These are phyloP conservation scores for Callipepla californica DNA, from an alignment of 2,113 vertebrate genomes.

Conservation along the genomic window DNA sequence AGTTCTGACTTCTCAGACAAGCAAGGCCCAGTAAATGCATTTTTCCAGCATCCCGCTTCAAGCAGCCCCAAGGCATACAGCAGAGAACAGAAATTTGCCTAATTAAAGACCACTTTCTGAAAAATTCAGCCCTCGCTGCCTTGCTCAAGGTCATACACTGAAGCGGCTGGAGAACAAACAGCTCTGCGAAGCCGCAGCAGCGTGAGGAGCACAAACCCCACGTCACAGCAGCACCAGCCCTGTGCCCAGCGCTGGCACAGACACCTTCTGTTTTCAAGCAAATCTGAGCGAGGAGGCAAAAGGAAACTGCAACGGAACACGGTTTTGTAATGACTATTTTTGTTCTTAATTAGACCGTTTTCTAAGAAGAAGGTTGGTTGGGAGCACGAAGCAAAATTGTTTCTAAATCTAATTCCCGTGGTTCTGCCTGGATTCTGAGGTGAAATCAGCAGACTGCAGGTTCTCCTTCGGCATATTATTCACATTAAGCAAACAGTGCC, in stretches of 20 bases:
- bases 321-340: background rate
- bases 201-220: background rate
- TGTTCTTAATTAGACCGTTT: background rate
- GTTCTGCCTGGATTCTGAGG: background rate
- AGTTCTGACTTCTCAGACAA: rapidly evolving
- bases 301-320: background rate
- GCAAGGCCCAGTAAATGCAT: background rate
- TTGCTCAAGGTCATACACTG: constrained; percentile 29
- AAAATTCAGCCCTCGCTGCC: background rate
- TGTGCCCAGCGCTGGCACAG: background rate
- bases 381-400: background rate
- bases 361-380: background rate
- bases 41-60: background rate
- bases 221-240: background rate
- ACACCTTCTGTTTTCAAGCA: background rate
- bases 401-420: background rate
- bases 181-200: background rate
- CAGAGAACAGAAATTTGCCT: background rate
- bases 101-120: background rate
- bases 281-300: background rate
- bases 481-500: background rate
- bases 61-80: background rate
- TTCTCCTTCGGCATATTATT: background rate
- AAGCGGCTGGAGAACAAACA: constrained; percentile 10
- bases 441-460: background rate